Evolutionary conservation across 2,797 vertebrate species (phyloP), one percentile per base, ranked within the genome.

Genomic region (Perodicticus potto): DNA sequence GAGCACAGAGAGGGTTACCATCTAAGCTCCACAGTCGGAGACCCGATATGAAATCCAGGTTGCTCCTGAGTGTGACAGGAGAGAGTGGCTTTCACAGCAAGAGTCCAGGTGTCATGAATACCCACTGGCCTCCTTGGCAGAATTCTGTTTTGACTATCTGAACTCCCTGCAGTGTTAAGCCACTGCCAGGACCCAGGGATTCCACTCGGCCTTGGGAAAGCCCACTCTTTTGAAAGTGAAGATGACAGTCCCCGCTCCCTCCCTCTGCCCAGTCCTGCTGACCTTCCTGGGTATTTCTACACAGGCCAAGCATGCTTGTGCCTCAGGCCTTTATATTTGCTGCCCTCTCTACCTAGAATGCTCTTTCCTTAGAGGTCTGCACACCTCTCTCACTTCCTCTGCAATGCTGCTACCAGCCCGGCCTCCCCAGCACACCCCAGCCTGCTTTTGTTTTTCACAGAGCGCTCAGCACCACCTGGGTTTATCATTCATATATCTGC

Each of bases 271-370:
- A 7, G 3, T 6, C 10, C 27, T 32, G 37, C 7, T 49, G 55
- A 22, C 49, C 61, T 25, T 4, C 76, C 70, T 34, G 23, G 53
- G 32, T 10, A 25, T 3, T 37, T 17, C 27, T 12, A 10, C 34
- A 27, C 27, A 43, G 1, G 0, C 11, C 45, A n/a, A 8, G 32
- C 27, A 10, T 0, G 5, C 22, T 14, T n/a, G 34, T 6, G 32
- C 57, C 40, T 22, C 80, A 57, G 86, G 90, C 55, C 81, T 73
- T 78, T 32, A 86, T 63, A 20, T 29, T 25, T 12, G 80, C 85
- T 57, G 13, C 7, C n/a, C 70, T 5, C 34, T 12, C 65, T 59
- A n/a, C 69, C 83, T 8, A 14, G 67, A 45, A 27, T 9, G 45
- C 19, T 19, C 40, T 84, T n/a, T n/a, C 72, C 40, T 70, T 70